Base-by-base conservation (phyloP, 1,140 invertebrate species). In the Saccostrea echinata region DNA sequence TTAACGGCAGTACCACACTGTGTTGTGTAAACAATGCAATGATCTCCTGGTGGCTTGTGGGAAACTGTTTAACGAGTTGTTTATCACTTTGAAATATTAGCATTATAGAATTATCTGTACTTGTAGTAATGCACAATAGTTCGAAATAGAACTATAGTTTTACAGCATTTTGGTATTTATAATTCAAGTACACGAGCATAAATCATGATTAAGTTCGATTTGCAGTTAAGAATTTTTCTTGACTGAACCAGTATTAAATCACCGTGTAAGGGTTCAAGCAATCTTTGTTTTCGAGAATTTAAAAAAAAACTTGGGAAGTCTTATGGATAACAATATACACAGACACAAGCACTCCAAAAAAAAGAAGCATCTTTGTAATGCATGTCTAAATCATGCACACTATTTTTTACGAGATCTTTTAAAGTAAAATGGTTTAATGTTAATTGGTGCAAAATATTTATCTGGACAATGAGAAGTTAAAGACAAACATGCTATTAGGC, bases 21-120 rank as follows among this genome's bases (percentile, higher is more conserved):
- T 13, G 12, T 30, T 11, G 13, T 30, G 68, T 76, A 76, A 76
- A 76, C 68, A 76, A 27, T 27, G 13, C 27, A 76, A 61, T 33
- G 68, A 76, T 33, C 68, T 76, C 68, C 27, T 16, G 27, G 68
- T 76, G 68, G 11, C 27, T 30, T 76, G 27, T 33, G 68, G 27
- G 27, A 30, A 76, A 11, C 68, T 71, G 43, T 9, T 71, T 33
- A 16, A 76, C 27, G 27, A 76, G 24, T 76, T 76, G 24, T 76
- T 35, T 27, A 76, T 24, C 68, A 76, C 68, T 76, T 76, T 76
- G 68, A 76, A 76, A 76, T 76, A 30, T 27, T 30, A 76, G 68
- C 24, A 12, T 76, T 30, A 76, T 76, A 33, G 68, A 76, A 76
- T 76, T 33, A 33, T 76, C 27, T 11, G 11, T 35, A 27, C 33